phyloP scores from a whole-genome alignment of 2,113 vertebrate genomes.

The Podarcis muralis region DNA sequence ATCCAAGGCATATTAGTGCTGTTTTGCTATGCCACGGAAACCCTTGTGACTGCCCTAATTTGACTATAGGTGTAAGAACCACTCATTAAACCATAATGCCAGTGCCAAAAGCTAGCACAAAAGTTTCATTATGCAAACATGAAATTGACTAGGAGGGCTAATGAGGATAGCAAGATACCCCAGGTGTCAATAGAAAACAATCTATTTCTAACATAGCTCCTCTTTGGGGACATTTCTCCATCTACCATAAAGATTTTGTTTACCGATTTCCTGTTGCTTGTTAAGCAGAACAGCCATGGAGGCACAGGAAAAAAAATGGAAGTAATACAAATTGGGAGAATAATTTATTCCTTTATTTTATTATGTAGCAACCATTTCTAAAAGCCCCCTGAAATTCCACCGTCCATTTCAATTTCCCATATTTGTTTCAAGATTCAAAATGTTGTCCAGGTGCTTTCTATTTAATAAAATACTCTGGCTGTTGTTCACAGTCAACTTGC shows the following conservation, averaged over 20 bases:
- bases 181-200: conserved; percentile 46
- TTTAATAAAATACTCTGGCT: not conserved
- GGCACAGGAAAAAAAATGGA: not conserved
- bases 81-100: conserved; percentile 57
- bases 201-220: conserved; percentile 18
- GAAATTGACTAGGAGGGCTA: conserved; percentile 52
- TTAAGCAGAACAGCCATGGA: conserved; percentile 30
- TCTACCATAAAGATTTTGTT: conserved; percentile 43
- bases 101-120: conserved; percentile 35
- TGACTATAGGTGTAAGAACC: conserved; percentile 48
- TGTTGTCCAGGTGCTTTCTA: not conserved
- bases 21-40: conserved; percentile 38
- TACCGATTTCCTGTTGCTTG: conserved; percentile 16
- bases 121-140: conserved; percentile 64
- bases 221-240: conserved; percentile 42
- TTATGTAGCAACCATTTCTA: not conserved
- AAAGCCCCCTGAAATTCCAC: not conserved
- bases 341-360: conserved; percentile 25
- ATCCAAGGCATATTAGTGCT: not conserved
- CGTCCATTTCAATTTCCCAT: not conserved
- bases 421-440: not conserved
- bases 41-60: conserved; percentile 53
- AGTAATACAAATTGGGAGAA: not conserved
- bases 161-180: conserved; percentile 43
- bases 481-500: not conserved